These are phyloP conservation scores for Esperia sulphurella DNA, from an alignment of 2,888 invertebrate species.

Conservation along the genomic window DNA sequence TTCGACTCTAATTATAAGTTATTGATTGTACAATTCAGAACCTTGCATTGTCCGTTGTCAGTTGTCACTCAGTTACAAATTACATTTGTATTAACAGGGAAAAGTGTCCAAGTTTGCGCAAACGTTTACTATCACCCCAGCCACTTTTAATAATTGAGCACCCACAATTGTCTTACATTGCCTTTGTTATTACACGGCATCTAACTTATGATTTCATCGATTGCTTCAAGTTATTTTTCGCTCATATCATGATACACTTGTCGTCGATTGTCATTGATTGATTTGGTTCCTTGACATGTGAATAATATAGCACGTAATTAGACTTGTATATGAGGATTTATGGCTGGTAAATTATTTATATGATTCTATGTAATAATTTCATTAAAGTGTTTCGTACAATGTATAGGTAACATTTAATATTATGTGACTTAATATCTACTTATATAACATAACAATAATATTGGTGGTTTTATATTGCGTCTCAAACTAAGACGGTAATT, in stretches of 20 bases:
- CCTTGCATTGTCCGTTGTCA: too few species aligned
- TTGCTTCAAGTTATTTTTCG: conserved; percentile 5
- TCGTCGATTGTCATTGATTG: conserved; percentile 1
- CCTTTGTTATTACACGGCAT: conserved; percentile 1
- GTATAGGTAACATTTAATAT: background rate
- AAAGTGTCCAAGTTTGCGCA: too few species aligned
- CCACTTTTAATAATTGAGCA: background rate
- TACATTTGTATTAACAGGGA: too few species aligned
- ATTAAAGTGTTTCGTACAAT: background rate
- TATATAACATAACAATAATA: too few species aligned
- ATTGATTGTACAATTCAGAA: too few species aligned
- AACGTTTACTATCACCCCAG: too few species aligned
- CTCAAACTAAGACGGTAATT: too few species aligned
- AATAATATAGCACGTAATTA: conserved; percentile 5
- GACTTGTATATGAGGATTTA: conserved; percentile 3
- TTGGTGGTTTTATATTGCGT: too few species aligned
- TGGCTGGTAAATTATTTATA: background rate
- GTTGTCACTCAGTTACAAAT: too few species aligned
- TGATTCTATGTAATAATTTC: background rate
- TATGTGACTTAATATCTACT: too few species aligned
- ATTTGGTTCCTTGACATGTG: conserved; percentile 4
- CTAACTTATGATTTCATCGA: conserved; percentile 6
- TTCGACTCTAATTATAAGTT: too few species aligned
- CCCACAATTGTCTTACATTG: background rate
- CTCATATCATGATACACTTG: background rate